phyloP scores from a whole-genome alignment of 2,888 invertebrate genomes.

The Lypha dubia region DNA sequence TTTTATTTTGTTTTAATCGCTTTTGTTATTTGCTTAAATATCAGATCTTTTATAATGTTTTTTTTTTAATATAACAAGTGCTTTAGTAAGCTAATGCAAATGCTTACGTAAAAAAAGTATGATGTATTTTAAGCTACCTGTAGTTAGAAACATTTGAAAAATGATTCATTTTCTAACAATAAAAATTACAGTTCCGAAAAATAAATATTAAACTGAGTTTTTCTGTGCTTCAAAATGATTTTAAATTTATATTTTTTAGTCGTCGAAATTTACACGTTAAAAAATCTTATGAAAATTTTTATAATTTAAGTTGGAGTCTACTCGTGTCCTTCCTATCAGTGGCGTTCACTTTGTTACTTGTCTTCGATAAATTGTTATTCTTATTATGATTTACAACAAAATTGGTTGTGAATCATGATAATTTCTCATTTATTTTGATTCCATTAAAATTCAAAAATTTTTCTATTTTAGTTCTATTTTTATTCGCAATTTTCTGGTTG shows the following conservation, averaged over 20 bases:
- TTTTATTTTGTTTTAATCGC: slow-evolving; percentile 15
- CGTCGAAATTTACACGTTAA: too few species aligned
- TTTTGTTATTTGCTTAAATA: slow-evolving; percentile 9
- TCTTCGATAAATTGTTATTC: too few species aligned
- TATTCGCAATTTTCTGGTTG: slow-evolving; percentile 42
- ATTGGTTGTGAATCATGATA: too few species aligned
- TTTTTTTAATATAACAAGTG: slow-evolving; percentile 47
- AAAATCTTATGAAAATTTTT: too few species aligned
- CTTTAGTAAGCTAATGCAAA: slow-evolving; percentile 34
- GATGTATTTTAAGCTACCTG: slow-evolving; percentile 45
- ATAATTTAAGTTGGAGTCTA: too few species aligned
- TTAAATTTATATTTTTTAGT: too few species aligned
- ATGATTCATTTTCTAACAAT: slow-evolving; percentile 35
- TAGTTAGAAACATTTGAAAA: slow-evolving; percentile 55
- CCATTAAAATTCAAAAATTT: neutral
- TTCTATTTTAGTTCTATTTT: slow-evolving; percentile 8
- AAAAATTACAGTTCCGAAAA: slow-evolving; percentile 27
- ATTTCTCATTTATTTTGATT: neutral
- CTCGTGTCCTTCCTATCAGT: too few species aligned
- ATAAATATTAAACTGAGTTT: neutral
- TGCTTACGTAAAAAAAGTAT: slow-evolving; percentile 13
- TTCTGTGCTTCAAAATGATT: neutral
- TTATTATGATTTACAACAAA: too few species aligned
- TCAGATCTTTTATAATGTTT: neutral
- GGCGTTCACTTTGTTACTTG: too few species aligned